Base-by-base conservation (phyloP, 2,888 invertebrate genomes). In the Calephelis perditalis region DNA sequence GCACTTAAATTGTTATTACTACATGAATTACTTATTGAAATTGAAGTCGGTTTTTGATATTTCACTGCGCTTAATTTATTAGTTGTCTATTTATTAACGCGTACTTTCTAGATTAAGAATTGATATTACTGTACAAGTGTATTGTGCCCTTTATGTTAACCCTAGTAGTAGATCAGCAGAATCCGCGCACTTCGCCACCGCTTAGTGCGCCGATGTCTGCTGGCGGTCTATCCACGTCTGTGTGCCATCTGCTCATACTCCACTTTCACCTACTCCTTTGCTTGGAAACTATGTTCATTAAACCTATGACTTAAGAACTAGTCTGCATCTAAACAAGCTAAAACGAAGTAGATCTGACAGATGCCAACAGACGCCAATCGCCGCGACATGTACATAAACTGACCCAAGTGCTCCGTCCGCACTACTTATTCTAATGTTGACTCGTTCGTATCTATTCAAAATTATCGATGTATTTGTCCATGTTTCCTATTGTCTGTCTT, bases 361-460 rank as follows among this genome's bases (percentile, higher is more conserved):
- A n/a, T 36, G 49, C 36, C 15, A 54, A 45, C 26, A 35, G 59
- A 7, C 59, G 44, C 56, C 45, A 49, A 44, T 44, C 47, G 54
- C 45, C 58, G 61, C 52, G 11, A n/a, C 12, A 5, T 61, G 58
- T 58, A 59, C 57, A 56, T 62, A 62, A 46, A 36, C 49, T 60
- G 68, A 61, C 66, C 66, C 67, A 63, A 64, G 69, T 63, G 69
- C 68, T 68, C 68, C 71, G 65, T 66, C 68, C 68, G 68, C 68
- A 64, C 63, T 59, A 43, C 63, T 56, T 69, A 70, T 64, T 70
- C 70, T 68, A 71, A 71, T 75, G 78, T 77, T 73, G 74, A 75
- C 70, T 76, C 71, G 77, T 76, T 65, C 68, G 73, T 76, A 73
- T 70, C 69, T 68, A 70, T 60, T 62, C 57, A 45, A 62, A 52